Percentiles rank a stretch among this genome's conserved stretches.
Conservation (phyloP, 2,888 invertebrate genomes). For the Phytoseiulus persimilis region DNA sequence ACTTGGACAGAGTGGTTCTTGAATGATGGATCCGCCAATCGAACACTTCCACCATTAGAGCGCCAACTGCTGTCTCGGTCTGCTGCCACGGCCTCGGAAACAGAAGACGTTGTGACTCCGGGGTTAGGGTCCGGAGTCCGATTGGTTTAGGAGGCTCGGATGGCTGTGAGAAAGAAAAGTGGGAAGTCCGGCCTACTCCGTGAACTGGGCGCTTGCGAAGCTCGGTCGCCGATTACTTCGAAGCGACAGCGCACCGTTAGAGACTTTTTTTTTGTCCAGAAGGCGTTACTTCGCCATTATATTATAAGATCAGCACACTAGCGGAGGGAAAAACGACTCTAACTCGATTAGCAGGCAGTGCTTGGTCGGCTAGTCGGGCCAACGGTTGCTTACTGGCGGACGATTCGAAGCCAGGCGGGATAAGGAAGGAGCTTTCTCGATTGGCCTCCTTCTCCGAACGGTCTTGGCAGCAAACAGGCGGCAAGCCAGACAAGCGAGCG, state of each 20-base stretch:
- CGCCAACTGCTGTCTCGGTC: too few relatives aligned
- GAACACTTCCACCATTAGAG: too few relatives aligned
- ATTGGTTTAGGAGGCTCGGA: too few relatives aligned
- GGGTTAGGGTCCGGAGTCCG: too few relatives aligned
- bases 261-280: neutral
- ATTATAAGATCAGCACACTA: slow-evolving; percentile 16
- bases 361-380: neutral
- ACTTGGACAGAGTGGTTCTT: too few relatives aligned
- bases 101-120: too few relatives aligned
- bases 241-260: neutral
- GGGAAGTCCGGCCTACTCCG: neutral
- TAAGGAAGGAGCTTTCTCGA: neutral
- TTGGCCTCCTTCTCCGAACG: neutral
- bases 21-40: too few relatives aligned
- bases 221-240: neutral
- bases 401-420: neutral
- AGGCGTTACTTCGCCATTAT: slow-evolving; percentile 39
- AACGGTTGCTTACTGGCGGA: neutral
- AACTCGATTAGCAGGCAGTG: neutral
- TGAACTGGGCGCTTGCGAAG: neutral
- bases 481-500: neutral
- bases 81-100: too few relatives aligned
- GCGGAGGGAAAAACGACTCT: slow-evolving; percentile 14
- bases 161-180: neutral
- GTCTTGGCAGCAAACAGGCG: neutral